A percentile compares a stretch with the other conserved stretches of the same genome.
Conservation (phyloP, 1,140 invertebrate genomes). For the Macrobrachium rosenbergii region DNA sequence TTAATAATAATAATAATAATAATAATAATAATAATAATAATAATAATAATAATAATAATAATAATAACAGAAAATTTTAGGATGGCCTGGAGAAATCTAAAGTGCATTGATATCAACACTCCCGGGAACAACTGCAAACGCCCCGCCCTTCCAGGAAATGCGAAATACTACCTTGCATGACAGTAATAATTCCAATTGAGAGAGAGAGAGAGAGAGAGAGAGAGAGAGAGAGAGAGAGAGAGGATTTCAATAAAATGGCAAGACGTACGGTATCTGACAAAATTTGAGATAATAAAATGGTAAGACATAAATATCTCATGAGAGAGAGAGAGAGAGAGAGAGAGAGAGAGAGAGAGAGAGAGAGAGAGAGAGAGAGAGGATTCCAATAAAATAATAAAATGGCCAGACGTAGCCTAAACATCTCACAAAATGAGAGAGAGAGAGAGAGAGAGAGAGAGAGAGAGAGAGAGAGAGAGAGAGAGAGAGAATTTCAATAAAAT, state of each 20-base stretch:
- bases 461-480: slow-evolving; percentile 13
- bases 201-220: slow-evolving; percentile 34
- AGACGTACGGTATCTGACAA: background rate
- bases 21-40: background rate
- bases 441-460: slow-evolving; percentile 12
- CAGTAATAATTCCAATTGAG: background rate
- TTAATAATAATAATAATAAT: background rate
- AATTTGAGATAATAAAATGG: background rate
- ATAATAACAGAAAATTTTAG: too few relatives aligned
- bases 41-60: background rate
- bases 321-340: background rate
- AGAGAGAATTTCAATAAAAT: background rate
- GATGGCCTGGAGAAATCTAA: too few relatives aligned
- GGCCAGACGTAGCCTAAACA: background rate
- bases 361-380: too few relatives aligned
- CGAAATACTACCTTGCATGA: too few relatives aligned
- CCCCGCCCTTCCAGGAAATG: too few relatives aligned
- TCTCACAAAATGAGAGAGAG: background rate
- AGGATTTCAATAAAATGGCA: background rate
- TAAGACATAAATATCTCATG: background rate
- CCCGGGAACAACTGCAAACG: too few relatives aligned
- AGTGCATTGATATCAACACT: too few relatives aligned
- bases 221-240: slow-evolving; percentile 30
- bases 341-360: background rate
- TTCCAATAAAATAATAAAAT: background rate